Conservation (phyloP, 1,140 invertebrate species). For the Glossosoma conforme region DNA sequence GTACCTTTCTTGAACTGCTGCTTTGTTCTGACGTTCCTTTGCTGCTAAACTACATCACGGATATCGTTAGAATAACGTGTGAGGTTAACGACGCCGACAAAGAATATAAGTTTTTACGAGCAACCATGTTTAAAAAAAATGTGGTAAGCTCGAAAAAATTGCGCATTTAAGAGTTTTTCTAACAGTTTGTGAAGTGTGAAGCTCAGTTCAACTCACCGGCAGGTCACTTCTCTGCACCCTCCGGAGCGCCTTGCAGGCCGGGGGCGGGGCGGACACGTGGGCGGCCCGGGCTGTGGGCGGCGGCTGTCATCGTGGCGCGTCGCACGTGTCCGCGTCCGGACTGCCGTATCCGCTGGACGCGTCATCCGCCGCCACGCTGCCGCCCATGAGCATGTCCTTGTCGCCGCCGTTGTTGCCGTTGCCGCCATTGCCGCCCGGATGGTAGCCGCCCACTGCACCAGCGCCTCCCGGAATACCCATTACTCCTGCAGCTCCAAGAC, state of each 20-base stretch:
- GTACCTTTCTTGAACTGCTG: too few relatives aligned
- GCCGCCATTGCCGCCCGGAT: too few relatives aligned
- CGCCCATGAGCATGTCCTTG: constrained; percentile 43
- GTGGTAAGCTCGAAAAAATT: too few relatives aligned
- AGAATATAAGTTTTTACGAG: too few relatives aligned
- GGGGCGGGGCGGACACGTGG: constrained; percentile 12
- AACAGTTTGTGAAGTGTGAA: too few relatives aligned
- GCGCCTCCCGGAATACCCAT: not conserved
- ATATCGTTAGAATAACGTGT: too few relatives aligned
- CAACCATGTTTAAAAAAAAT: too few relatives aligned
- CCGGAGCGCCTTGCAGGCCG: constrained; percentile 21
- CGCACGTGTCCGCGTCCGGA: constrained; percentile 58
- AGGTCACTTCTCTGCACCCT: constrained; percentile 26
- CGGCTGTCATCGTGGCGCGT: constrained; percentile 51
- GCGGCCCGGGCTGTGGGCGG: constrained; percentile 42
- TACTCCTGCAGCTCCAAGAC: not conserved
- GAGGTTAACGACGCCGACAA: too few relatives aligned
- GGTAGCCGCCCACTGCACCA: constrained; percentile 5
- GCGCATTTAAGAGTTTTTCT: too few relatives aligned
- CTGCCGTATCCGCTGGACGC: constrained; percentile 59
- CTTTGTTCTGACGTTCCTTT: too few relatives aligned
- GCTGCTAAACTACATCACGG: too few relatives aligned
- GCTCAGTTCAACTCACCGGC: constrained; percentile 19
- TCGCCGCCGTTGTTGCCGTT: too few relatives aligned
- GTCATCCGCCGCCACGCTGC: constrained; percentile 50